Conservation (phyloP, 2,797 vertebrate species). For the Halcyon chelicuti region DNA sequence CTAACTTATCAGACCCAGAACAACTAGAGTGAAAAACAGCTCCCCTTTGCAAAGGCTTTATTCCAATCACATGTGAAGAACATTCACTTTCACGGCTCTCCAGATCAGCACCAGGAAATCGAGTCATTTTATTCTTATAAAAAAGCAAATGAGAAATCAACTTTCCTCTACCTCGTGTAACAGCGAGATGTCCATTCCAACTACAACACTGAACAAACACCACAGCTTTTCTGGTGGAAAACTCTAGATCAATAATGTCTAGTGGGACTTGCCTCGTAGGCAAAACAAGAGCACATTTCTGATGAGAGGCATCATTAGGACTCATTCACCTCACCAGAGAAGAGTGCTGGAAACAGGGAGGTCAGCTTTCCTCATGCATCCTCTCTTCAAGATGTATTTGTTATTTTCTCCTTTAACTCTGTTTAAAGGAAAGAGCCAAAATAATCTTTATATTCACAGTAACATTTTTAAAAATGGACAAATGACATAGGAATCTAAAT, state of each 20-base stretch:
- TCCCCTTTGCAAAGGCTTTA: neutral
- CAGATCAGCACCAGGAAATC: neutral
- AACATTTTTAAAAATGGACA: neutral
- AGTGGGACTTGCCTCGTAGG: fast-evolving
- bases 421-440: neutral
- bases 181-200: neutral
- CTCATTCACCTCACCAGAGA: neutral
- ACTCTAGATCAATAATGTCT: neutral
- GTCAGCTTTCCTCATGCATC: neutral
- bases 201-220: neutral
- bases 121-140: neutral
- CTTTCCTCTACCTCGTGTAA: neutral
- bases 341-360: neutral
- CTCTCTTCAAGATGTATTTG: neutral
- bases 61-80: neutral
- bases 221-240: neutral
- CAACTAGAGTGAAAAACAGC: neutral
- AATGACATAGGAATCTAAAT: neutral
- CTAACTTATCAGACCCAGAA: neutral
- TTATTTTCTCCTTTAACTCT: neutral
- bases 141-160: neutral
- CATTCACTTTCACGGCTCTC: neutral
- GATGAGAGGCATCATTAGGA: neutral
- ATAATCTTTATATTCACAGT: neutral
- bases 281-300: neutral